phyloP scores from a whole-genome alignment of 2,888 invertebrate species.

The Cheilosia urbana region DNA sequence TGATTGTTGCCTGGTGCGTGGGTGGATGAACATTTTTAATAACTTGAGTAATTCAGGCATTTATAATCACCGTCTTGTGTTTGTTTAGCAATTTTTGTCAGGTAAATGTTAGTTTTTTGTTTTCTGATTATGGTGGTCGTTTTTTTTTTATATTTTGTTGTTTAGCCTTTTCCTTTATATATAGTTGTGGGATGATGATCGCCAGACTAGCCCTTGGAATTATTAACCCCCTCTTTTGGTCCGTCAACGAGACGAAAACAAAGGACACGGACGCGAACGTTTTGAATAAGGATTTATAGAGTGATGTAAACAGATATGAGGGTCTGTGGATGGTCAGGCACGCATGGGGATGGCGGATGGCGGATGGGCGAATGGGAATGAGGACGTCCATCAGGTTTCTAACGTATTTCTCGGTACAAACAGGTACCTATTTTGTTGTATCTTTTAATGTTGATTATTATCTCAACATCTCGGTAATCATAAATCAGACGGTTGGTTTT shows the following conservation, averaged over 20 bases:
- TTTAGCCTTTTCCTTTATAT: neutral
- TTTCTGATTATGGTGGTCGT: neutral
- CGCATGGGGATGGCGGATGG: neutral
- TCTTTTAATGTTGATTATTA: slow-evolving; percentile 37
- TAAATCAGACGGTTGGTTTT: slow-evolving; percentile 47
- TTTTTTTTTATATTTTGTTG: neutral
- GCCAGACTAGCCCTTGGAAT: neutral
- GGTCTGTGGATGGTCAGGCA: slow-evolving; percentile 10
- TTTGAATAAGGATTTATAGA: slow-evolving; percentile 13
- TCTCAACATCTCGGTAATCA: slow-evolving; percentile 53
- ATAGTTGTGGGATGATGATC: neutral
- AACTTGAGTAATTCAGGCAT: slow-evolving; percentile 26
- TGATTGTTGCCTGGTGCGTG: neutral
- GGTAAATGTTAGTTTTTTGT: neutral
- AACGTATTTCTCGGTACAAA: slow-evolving; percentile 18
- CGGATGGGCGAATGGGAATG: neutral
- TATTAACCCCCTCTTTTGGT: neutral
- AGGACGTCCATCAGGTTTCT: slow-evolving; percentile 3
- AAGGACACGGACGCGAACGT: slow-evolving; percentile 16
- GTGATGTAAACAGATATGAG: slow-evolving; percentile 15
- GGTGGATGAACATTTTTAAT: slow-evolving; percentile 30
- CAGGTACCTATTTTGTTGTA: slow-evolving; percentile 24
- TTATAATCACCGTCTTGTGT: slow-evolving; percentile 21
- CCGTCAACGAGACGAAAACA: neutral
- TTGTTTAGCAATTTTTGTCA: slow-evolving; percentile 25